Evolutionary conservation across 1,140 invertebrate genomes (phyloP).

Genomic region (Orchesella cincta): DNA sequence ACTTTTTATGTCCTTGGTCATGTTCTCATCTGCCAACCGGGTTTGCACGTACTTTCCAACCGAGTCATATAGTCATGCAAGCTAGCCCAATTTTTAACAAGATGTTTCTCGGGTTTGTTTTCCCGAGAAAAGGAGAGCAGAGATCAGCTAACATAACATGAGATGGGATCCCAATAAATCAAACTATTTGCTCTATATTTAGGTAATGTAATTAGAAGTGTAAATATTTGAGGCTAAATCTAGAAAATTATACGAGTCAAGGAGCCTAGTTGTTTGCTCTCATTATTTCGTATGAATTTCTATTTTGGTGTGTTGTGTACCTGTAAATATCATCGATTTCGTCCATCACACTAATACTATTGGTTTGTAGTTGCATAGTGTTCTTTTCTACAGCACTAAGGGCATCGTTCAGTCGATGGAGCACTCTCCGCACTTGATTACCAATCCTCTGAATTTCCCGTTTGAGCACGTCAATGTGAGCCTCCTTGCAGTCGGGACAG

Average conservation of each 20-base stretch:
- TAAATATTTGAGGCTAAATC: conserved; percentile 27
- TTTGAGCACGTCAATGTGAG: conserved; percentile 92
- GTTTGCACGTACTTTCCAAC: background rate
- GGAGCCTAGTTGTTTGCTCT: background rate
- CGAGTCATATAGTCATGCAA: background rate
- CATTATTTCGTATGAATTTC: background rate
- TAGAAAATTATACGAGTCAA: no score
- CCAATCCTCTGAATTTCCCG: conserved; percentile 92
- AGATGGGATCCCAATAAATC: no score
- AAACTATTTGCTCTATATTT: conserved; percentile 22
- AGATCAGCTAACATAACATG: no score
- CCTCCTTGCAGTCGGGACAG: conserved; percentile 85
- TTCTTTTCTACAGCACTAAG: conserved; percentile 81
- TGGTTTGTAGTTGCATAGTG: conserved; percentile 76
- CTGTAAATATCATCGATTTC: conserved; percentile 87
- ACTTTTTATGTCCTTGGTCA: background rate
- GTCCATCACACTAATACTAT: conserved; percentile 80
- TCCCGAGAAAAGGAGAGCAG: no score
- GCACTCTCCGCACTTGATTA: conserved; percentile 78
- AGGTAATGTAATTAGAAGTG: conserved; percentile 1
- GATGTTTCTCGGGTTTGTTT: background rate
- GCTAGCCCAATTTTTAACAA: background rate
- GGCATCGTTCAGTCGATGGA: conserved; percentile 83
- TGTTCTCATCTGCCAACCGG: background rate
- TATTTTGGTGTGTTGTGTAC: conserved; percentile 31